Evolutionary conservation across 2,888 invertebrate genomes (phyloP), one percentile per base, ranked within the genome.

Genomic region (Trichogramma dendrolimi): DNA sequence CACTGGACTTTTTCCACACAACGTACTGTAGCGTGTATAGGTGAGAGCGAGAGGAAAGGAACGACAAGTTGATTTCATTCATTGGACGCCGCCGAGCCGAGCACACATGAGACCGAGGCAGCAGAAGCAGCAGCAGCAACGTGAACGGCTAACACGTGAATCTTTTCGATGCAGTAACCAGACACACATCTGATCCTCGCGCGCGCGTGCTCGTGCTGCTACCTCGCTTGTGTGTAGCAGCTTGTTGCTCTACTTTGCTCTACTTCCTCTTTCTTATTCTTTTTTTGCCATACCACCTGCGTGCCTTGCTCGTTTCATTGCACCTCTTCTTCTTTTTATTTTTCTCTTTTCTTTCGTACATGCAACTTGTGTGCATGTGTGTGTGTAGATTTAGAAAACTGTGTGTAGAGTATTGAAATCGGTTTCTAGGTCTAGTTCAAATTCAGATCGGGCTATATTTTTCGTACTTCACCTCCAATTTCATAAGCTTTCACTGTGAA

Each of bases 41-140:
- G 71, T 70, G 69, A 71, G 70, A 69, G 71, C 70, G 69, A 64
- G 71, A 70, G 72, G 67, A 73, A 11, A 75, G 71, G 27, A 73
- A 75, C 74, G 75, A 76, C 71, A 68, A 69, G 66, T 59, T 68
- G 68, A 73, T 74, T 75, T 75, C 75, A 75, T 75, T 75, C 71
- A 73, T 71, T 71, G 72, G 72, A 27, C 27, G 27, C 27, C 27
- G 27, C 27, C 27, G 27, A 27, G 27, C 27, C 27, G 27, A 27
- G 27, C 27, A 27, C 27, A 27, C 27, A 27, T 3, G 27, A 27
- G 27, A 27, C 27, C 27, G 27, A 27, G 27, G 27, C 27, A 14
- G 14, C 2, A 14, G 27, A 2, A 14, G 14, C 2, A 14, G 14
- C 14, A 27, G 27, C 27, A 27, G 27, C 27, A 27, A 27, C 27